Conservation (phyloP, 1,140 invertebrate species). For the Triops longicaudatus region DNA sequence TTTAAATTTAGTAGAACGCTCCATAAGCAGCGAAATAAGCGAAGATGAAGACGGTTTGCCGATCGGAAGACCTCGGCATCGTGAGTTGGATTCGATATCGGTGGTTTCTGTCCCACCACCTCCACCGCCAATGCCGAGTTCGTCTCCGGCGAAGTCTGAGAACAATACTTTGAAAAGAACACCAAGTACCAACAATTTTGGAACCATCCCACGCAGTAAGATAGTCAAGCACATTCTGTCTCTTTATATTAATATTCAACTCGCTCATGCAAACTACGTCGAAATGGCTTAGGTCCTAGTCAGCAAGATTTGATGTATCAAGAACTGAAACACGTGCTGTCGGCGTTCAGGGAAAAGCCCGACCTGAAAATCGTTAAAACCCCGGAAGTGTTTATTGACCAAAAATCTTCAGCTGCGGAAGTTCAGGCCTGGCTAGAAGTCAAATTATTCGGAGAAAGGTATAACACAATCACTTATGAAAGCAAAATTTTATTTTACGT, state of each 20-base stretch:
- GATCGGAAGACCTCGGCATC: slow-evolving; percentile 13
- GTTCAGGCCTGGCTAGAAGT: slow-evolving; percentile 63
- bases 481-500: not conserved
- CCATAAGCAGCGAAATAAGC: slow-evolving; percentile 23
- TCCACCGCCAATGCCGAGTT: slow-evolving; percentile 27
- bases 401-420: slow-evolving; percentile 52
- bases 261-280: not conserved
- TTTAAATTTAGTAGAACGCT: not conserved
- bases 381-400: slow-evolving; percentile 60
- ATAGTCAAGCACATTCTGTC: not conserved
- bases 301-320: slow-evolving; percentile 50
- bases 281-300: slow-evolving; percentile 21
- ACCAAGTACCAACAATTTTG: not conserved
- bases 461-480: slow-evolving; percentile 17
- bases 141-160: slow-evolving; percentile 6
- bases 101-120: slow-evolving; percentile 27
- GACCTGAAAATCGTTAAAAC: slow-evolving; percentile 52
- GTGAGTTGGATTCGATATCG: slow-evolving; percentile 14
- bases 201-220: not conserved
- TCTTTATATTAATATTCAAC: not conserved
- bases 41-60: slow-evolving; percentile 32
- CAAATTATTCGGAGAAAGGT: slow-evolving; percentile 60
- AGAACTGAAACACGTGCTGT: slow-evolving; percentile 57
- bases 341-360: slow-evolving; percentile 50
- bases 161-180: not conserved